A percentile compares a stretch with the other conserved stretches of the same genome.
Evolutionary conservation across 2,113 vertebrate species (phyloP).

Genomic region (Peucedramus taeniatus): DNA sequence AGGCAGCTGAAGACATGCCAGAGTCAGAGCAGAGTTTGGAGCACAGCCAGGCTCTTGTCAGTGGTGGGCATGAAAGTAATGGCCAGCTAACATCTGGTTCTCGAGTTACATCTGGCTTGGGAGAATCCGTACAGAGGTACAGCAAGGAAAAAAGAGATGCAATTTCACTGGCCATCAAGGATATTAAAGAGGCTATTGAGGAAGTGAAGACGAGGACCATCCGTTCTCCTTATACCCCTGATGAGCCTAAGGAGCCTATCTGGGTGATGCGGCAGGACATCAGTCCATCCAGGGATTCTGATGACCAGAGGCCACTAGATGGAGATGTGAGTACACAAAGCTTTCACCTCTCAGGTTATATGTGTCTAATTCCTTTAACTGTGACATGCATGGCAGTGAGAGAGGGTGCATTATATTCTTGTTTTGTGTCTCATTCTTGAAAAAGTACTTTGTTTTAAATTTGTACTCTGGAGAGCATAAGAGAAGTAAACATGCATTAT

Average conservation of each 20-base stretch:
- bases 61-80: constrained; percentile 60
- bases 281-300: constrained; percentile 87
- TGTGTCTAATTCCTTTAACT: not conserved
- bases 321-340: constrained; percentile 83
- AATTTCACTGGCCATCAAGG: constrained; percentile 95
- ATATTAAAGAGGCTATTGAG: constrained; percentile 97
- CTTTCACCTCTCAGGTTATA: not conserved
- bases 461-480: not conserved
- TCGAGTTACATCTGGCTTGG: not conserved
- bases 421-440: not conserved
- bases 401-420: not conserved
- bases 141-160: constrained; percentile 90
- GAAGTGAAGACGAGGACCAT: constrained; percentile 97
- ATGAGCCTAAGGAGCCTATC: constrained; percentile 95
- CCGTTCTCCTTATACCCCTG: constrained; percentile 94
- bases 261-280: constrained; percentile 98
- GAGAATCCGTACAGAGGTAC: constrained; percentile 78
- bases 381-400: not conserved
- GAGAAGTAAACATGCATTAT: not conserved
- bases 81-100: constrained; percentile 48
- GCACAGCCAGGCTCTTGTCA: not conserved
- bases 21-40: constrained; percentile 79
- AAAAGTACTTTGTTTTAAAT: not conserved
- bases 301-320: constrained; percentile 82
- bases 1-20: constrained; percentile 75